Percentiles rank a stretch among this genome's conserved stretches.
phyloP scores from a whole-genome alignment of 2,113 vertebrate genomes.

The Chitala chitala region DNA sequence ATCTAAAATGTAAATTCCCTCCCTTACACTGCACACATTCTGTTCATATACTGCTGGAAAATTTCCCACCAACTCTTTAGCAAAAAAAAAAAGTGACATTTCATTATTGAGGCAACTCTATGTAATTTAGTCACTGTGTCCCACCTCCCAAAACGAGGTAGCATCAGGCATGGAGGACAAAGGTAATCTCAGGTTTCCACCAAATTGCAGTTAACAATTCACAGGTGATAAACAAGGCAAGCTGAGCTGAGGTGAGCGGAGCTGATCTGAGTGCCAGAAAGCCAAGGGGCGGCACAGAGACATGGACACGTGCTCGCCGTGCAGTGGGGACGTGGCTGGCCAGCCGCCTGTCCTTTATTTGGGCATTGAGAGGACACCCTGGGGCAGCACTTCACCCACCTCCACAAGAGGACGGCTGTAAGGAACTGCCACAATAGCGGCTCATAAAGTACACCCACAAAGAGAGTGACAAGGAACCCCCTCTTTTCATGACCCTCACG shows the following conservation, averaged over 20 bases:
- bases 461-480: background rate
- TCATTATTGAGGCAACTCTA: background rate
- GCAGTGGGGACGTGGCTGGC: too few relatives aligned
- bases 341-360: too few relatives aligned
- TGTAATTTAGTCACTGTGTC: background rate
- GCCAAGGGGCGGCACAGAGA: too few relatives aligned
- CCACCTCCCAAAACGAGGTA: background rate
- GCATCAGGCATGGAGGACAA: background rate
- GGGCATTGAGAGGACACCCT: background rate
- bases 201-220: background rate
- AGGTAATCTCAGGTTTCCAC: background rate
- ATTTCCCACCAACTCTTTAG: background rate
- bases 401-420: background rate
- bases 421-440: background rate
- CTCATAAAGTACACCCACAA: slow-evolving; percentile 12
- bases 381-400: background rate
- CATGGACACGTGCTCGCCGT: background rate
- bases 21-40: background rate
- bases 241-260: background rate
- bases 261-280: background rate
- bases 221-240: background rate
- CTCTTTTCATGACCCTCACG: background rate
- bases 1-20: background rate
- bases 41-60: background rate
- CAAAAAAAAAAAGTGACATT: background rate